Base-by-base conservation (phyloP, 1,140 invertebrate genomes). In the Plectrocnemia conspersa region DNA sequence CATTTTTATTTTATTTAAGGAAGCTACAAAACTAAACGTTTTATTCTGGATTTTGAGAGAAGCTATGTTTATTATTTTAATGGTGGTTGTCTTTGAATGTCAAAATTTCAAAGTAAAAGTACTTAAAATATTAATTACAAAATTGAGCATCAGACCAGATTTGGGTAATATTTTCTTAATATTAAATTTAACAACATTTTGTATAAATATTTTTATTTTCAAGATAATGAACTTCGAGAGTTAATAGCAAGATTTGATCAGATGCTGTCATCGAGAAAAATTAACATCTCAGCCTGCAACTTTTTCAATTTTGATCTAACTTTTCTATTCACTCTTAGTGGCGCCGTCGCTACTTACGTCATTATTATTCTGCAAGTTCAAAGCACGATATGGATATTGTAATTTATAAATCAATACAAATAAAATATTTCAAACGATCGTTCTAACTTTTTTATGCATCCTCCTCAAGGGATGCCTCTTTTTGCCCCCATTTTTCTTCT, bases 281-380 rank as follows among this genome's bases (percentile, higher is more conserved):
- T 61, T 23, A 49, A 50, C 29, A 56, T 61, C 15, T 54, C 46
- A 15, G 54, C 59, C 2, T 61, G 54, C 23, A 56, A 61, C 25
- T 61, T 61, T 29, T 61, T 61, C 32, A 32, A 40, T 0, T 61
- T 56, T n/a, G 50, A 61, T 29, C 57, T 56, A 10, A 57, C 49
- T 13, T 61, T 61, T 29, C 25, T 61, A 1, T 52, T 56, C 21
- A 56, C 59, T 24, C 32, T 61, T 10, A 27, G 54, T 6, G 49
- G 49, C 1, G 54, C 54, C 4, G 41, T 61, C 6, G 50, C 49
- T 24, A 52, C 59, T 19, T 61, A 61, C 23, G 50, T 40, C 2
- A 50, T 61, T 32, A 53, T 61, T 27, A 24, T 61, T 23, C 33
- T 56, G 7, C 59, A 61, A 42, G 54, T 59, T 22, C n/a, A n/a